These are phyloP conservation scores for Heloderma charlesbogerti DNA, from an alignment of 2,113 vertebrate species.

Conservation along the genomic window DNA sequence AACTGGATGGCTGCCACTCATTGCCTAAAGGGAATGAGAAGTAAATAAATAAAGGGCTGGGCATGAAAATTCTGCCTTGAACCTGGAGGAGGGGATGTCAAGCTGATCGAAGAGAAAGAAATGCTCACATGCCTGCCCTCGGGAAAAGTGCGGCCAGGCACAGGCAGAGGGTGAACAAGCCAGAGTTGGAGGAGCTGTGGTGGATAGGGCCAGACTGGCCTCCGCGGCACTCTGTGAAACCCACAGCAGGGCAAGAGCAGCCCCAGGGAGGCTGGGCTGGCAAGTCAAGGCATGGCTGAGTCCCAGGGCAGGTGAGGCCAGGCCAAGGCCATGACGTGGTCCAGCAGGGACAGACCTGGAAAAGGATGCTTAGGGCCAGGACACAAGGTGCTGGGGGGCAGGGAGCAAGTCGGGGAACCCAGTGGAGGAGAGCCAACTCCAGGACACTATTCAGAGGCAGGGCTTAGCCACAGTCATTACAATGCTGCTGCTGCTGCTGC, in stretches of 20 bases:
- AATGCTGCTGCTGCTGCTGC: background rate
- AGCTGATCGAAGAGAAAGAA: background rate
- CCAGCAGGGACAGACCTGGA: too few species aligned
- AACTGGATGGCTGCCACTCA: background rate
- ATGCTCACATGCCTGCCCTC: background rate
- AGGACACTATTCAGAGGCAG: background rate
- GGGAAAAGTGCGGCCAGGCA: background rate
- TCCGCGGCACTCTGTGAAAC: background rate
- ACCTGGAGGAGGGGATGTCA: background rate
- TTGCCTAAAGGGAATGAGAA: background rate
- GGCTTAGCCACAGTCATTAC: background rate
- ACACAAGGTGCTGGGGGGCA: background rate
- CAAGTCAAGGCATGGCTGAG: background rate
- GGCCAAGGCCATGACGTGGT: too few species aligned
- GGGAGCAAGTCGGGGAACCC: background rate
- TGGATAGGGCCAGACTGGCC: background rate
- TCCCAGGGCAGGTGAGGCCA: background rate
- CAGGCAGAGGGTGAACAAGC: background rate
- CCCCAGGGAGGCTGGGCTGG: background rate
- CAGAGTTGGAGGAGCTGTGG: too few species aligned
- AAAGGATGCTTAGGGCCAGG: background rate
- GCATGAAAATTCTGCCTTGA: background rate
- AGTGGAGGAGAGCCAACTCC: background rate
- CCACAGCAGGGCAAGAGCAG: background rate
- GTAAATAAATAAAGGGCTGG: too few species aligned